Evolutionary conservation across 1,140 invertebrate genomes (phyloP), one percentile per base, ranked within the genome.

Genomic region (Drosophila melanica): DNA sequence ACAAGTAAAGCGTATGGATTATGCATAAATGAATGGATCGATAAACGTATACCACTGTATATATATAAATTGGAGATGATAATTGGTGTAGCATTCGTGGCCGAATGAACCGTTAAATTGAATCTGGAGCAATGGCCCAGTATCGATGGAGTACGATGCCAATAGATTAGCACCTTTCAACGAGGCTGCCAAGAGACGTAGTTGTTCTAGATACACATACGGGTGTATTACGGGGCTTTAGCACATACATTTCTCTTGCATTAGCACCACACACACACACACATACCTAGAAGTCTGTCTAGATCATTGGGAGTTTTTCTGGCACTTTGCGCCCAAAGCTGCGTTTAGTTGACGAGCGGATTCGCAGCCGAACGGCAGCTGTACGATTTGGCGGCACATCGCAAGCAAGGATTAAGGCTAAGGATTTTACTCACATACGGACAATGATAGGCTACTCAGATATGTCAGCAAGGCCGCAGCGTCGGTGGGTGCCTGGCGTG

Each of bases 31-130:
- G 76, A 87, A 87, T 87, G 81, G 69, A 60, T 63, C 54, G 63
- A 57, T 68, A 14, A 79, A 76, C 54, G 42, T 44, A 75, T 75
- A n/a, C n/a, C n/a, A n/a, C n/a, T n/a, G 58, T 62, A 60, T 81
- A 42, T 68, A 60, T 74, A 59, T 54, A 45, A 37, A 50, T 54
- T 4, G 20, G 42, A 35, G 47, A 51, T 75, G 82, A 63, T 87
- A 87, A 87, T 87, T 87, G 79, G 45, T 35, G 68, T 39, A 74
- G 71, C 80, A 84, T 65, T 79, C 76, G 55, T 37, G 33, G 81
- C n/a, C 48, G 73, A 72, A 85, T 89, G 77, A 90, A 89, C 84
- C 85, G 84, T 89, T 89, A 89, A 89, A 89, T 73, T 23, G 50
- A 89, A 89, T 60, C 74, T 89, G 42, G 84, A 89, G 85, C 84